phyloP scores from a whole-genome alignment of 2,797 vertebrate species.

The Semaprochilodus insignis region DNA sequence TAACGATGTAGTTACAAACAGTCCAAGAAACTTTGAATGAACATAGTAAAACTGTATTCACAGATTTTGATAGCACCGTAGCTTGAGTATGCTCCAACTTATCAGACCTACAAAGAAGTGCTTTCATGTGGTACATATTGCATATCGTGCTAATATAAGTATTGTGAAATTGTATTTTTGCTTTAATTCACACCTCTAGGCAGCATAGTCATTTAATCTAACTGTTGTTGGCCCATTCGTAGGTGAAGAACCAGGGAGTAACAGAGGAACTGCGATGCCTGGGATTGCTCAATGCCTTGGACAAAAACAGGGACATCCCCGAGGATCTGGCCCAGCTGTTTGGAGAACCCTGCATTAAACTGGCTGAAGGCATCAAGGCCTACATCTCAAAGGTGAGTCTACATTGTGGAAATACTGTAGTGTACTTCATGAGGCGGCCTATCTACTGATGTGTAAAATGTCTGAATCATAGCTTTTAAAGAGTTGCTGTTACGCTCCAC shows the following conservation, averaged over 20 bases:
- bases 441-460: not conserved
- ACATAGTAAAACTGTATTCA: not conserved
- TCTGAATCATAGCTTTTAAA: conserved; percentile 28
- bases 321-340: conserved; percentile 81
- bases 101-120: not conserved
- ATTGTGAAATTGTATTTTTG: not conserved
- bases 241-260: conserved; percentile 83
- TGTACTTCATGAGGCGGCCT: not conserved
- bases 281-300: conserved; percentile 81
- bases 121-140: no score
- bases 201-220: not conserved
- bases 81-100: not conserved
- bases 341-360: conserved; percentile 85
- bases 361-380: conserved; percentile 86
- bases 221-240: conserved; percentile 49
- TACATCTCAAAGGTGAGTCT: conserved; percentile 80
- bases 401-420: conserved; percentile 5
- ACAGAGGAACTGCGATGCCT: conserved; percentile 86
- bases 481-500: conserved; percentile 5
- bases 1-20: not conserved
- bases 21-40: not conserved
- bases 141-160: no score
- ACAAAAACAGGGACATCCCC: conserved; percentile 79
- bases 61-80: no score
- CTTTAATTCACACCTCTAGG: not conserved